Conservation (phyloP, 2,113 vertebrate species). For the Phainopepla nitens region DNA sequence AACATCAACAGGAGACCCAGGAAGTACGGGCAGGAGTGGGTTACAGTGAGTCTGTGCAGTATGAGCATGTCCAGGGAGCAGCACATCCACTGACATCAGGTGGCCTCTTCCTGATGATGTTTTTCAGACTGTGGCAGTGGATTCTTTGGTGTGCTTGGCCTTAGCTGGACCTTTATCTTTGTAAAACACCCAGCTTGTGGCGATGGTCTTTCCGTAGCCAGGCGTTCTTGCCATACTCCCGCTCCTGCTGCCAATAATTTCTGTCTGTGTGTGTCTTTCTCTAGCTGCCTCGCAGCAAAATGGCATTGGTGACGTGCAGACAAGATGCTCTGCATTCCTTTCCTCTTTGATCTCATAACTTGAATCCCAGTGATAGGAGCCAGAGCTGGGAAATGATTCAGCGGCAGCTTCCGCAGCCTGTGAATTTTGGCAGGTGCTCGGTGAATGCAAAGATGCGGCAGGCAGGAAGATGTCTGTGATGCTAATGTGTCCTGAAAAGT, state of each 20-base stretch:
- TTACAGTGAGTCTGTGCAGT: background rate
- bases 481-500: background rate
- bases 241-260: background rate
- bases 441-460: background rate
- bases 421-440: conserved; percentile 11
- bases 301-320: conserved; percentile 18
- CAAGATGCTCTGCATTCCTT: conserved; percentile 42
- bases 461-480: background rate
- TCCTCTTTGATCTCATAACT: conserved; percentile 26
- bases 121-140: background rate
- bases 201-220: background rate
- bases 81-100: background rate
- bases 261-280: background rate
- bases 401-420: background rate
- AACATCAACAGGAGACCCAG: accelerated
- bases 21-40: background rate
- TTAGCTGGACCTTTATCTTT: background rate
- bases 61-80: background rate
- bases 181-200: background rate
- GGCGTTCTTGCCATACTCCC: background rate
- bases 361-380: conserved; percentile 24
- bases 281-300: conserved; percentile 47
- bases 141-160: background rate
- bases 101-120: background rate
- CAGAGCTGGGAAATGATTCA: conserved; percentile 34